Evolutionary conservation across 2,888 invertebrate genomes (phyloP).

Genomic region (Villa cingulata): DNA sequence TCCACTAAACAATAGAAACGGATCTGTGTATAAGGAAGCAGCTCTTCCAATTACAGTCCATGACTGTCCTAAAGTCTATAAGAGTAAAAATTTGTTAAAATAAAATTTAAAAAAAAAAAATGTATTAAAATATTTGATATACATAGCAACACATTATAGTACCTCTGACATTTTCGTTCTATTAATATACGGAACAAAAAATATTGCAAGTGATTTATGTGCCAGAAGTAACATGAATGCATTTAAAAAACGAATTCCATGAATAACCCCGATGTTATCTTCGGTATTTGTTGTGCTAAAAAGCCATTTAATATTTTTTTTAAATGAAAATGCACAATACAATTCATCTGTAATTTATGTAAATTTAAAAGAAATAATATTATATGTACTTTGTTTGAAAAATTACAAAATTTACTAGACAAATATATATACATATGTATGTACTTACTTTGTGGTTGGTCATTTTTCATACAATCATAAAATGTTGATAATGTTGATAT

Average conservation of each 20-base stretch:
- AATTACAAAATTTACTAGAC: too few relatives aligned
- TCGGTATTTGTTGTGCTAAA: constrained; percentile 38
- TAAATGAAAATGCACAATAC: constrained; percentile 47
- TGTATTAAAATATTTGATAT: neutral
- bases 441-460: constrained; percentile 26
- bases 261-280: constrained; percentile 48
- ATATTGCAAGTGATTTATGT: constrained; percentile 58
- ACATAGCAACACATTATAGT: constrained; percentile 14
- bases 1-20: constrained; percentile 56
- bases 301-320: constrained; percentile 43
- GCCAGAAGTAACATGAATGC: constrained; percentile 48
- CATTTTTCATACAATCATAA: constrained; percentile 25
- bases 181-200: constrained; percentile 52
- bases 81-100: neutral
- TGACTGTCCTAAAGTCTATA: constrained; percentile 44
- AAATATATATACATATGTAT: too few relatives aligned
- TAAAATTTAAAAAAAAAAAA: too few relatives aligned
- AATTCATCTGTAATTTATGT: constrained; percentile 36
- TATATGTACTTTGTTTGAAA: too few relatives aligned
- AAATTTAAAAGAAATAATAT: neutral
- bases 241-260: constrained; percentile 52
- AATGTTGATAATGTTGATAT: constrained; percentile 30
- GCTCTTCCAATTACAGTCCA: constrained; percentile 55
- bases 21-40: constrained; percentile 57
- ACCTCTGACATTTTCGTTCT: constrained; percentile 53